phyloP scores from a whole-genome alignment of 92 coral and sea anemone genomes.

The Diadumene lineata region DNA sequence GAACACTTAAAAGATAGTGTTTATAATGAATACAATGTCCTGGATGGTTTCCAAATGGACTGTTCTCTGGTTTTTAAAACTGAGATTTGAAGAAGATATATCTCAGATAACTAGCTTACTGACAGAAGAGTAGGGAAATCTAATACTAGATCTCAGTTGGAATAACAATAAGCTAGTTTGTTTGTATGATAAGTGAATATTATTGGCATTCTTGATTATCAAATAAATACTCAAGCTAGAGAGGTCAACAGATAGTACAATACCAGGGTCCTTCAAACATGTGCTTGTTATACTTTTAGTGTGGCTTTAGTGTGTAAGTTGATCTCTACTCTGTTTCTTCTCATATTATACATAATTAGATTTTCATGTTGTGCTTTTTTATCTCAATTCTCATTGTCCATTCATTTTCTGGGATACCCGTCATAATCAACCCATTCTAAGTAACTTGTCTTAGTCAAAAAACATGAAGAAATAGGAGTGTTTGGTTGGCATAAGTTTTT shows the following conservation, averaged over 20 bases:
- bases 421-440: no score
- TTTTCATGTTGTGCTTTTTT: no score
- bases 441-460: no score
- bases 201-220: not conserved
- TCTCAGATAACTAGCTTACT: slow-evolving; percentile 20
- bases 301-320: not conserved
- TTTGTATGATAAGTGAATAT: slow-evolving; percentile 12
- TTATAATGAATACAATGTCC: not conserved
- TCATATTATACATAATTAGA: no score
- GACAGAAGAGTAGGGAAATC: slow-evolving; percentile 7
- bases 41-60: slow-evolving; percentile 14
- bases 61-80: not conserved
- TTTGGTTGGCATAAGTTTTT: no score
- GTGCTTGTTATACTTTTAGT: not conserved
- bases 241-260: not conserved
- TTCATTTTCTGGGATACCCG: no score
- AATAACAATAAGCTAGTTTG: slow-evolving; percentile 18
- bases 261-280: not conserved
- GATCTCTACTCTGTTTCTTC: no score
- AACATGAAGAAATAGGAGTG: no score
- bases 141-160: slow-evolving; percentile 19
- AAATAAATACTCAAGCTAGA: not conserved
- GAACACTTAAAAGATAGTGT: not conserved
- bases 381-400: no score
- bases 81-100: not conserved